phyloP scores from a whole-genome alignment of 2,113 vertebrate species.

The Ibidorhyncha struthersii region DNA sequence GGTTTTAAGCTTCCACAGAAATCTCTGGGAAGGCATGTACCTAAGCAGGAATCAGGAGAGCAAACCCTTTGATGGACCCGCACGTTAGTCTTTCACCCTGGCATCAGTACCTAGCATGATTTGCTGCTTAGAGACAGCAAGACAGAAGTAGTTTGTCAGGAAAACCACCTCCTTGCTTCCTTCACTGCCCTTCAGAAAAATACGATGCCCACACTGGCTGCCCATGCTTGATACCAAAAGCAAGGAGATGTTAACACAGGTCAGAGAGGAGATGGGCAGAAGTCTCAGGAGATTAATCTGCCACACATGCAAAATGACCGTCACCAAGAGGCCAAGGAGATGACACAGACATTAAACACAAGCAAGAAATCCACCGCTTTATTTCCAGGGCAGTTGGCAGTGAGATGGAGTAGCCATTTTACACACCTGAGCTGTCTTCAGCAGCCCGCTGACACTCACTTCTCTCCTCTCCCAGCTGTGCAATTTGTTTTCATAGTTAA shows the following conservation, averaged over 20 bases:
- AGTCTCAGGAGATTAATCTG: background rate
- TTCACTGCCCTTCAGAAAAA: background rate
- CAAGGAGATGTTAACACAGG: background rate
- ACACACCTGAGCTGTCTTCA: conserved; percentile 37
- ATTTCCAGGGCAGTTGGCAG: background rate
- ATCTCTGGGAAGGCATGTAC: background rate
- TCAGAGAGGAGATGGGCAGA: background rate
- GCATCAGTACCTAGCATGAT: background rate
- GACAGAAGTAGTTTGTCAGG: background rate
- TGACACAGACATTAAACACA: background rate
- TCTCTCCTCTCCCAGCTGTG: background rate
- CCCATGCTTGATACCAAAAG: background rate
- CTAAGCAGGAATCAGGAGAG: background rate
- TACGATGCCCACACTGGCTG: background rate
- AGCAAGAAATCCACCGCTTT: background rate
- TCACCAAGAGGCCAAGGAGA: background rate
- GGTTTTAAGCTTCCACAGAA: background rate
- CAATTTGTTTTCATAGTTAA: conserved; percentile 36
- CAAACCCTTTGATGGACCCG: background rate
- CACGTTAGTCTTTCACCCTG: background rate
- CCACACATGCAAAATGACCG: background rate
- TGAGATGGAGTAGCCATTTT: background rate
- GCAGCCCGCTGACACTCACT: conserved; percentile 15
- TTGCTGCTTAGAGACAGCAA: background rate
- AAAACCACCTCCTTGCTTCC: background rate